Base-by-base conservation (phyloP, 2,888 invertebrate species). In the Desoria tigrina region DNA sequence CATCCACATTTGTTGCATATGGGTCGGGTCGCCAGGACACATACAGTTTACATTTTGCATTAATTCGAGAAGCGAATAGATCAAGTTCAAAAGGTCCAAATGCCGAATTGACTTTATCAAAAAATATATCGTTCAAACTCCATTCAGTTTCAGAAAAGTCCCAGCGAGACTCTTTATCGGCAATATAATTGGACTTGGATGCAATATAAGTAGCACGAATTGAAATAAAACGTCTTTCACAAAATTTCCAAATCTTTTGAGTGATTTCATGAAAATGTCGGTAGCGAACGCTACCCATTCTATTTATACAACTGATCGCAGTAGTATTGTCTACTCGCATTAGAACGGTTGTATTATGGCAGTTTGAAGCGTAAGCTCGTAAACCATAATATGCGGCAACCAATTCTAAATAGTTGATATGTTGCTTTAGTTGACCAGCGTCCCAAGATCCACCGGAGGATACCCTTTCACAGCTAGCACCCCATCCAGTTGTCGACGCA, bases 251-350 rank as follows among this genome's bases (percentile, higher is more conserved):
- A 7, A 71, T 56, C 2, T 26, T 9, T 27, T 49, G 55, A 1
- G 70, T 59, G 3, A 54, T 3, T 18, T 11, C 24, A 7, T 49
- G 45, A 7, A 50, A 49, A 1, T 37, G 7, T 1, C 6, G 9
- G 6, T 58, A 61, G 14, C 53, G 39, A 14, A 59, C 45, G 4
- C 70, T 66, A 28, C 70, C 70, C 1, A 61, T 28, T 23, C 53
- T 50, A 59, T 67, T 67, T 23, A 70, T 59, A 49, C 65, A 70
- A 4, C 62, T 18, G n/a, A 70, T 65, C 1, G 70, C 65, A 1
- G 63, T 63, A 18, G 54, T 64, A 50, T 55, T 66, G 23, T 69
- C 69, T 7, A 60, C 24, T 9, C 62, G 26, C 14, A 69, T 2
- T 7, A 69, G 45, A 49, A 69, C 56, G 2, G 26, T 23, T 6